Conservation (phyloP, 2,797 vertebrate genomes). For the Gallinago nigripennis region DNA sequence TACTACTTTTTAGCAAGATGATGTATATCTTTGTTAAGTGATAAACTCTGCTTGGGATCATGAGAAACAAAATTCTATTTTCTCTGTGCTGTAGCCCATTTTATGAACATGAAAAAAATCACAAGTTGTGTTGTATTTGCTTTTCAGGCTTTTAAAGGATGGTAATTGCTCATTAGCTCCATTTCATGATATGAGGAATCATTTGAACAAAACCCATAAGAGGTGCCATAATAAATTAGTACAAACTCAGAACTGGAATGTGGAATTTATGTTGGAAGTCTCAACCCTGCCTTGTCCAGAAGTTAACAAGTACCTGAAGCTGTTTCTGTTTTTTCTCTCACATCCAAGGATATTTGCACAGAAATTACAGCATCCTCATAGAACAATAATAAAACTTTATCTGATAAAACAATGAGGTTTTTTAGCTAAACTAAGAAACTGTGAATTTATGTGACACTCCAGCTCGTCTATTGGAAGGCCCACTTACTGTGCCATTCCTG, state of each 20-base stretch:
- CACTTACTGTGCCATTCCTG: not conserved
- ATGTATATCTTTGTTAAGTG: not conserved
- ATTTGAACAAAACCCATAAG: not conserved
- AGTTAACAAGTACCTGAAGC: not conserved
- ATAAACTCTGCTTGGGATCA: not conserved
- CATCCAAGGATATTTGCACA: not conserved
- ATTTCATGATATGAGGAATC: not conserved
- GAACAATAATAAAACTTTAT: not conserved
- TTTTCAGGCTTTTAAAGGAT: not conserved
- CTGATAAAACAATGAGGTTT: not conserved
- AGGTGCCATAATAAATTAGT: not conserved
- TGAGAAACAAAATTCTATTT: not conserved
- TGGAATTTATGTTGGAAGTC: not conserved
- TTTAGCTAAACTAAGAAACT: not conserved
- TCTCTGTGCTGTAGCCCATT: not conserved
- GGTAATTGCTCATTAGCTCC: not conserved
- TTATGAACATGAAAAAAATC: not conserved
- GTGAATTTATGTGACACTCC: accelerated
- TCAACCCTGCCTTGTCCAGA: not conserved
- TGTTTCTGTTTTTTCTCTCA: not conserved
- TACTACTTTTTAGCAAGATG: not conserved
- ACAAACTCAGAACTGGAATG: not conserved
- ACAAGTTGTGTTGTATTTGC: not conserved
- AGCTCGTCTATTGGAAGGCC: not conserved
- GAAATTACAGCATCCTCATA: not conserved